These are phyloP conservation scores for Acleris literana DNA, from an alignment of 2,888 invertebrate genomes.

Conservation along the genomic window DNA sequence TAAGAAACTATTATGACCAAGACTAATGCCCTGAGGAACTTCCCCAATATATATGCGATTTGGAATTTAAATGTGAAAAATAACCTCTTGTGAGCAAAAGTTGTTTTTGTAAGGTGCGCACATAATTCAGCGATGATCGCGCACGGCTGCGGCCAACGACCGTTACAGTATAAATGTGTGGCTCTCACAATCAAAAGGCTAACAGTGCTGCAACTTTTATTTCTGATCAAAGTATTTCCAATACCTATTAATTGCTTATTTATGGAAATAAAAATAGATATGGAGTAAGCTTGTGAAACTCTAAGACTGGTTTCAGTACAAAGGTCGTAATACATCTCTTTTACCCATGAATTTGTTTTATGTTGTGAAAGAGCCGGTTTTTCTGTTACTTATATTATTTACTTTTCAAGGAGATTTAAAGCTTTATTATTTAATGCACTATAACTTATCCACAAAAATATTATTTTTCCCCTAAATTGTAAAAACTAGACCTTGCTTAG, in stretches of 20 bases:
- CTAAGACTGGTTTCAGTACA: no score
- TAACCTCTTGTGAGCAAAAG: conserved; percentile 14
- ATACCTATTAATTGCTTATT: no score
- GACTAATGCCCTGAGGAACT: background rate
- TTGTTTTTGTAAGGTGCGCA: conserved; percentile 40
- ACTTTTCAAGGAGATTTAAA: no score
- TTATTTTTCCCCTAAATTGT: no score
- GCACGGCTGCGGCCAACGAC: conserved; percentile 57
- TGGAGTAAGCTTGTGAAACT: background rate
- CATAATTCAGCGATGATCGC: conserved; percentile 60
- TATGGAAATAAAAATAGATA: no score
- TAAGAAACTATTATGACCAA: background rate
- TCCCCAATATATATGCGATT: background rate
- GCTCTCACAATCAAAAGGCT: background rate
- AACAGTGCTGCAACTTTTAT: background rate
- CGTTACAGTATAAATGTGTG: conserved; percentile 31
- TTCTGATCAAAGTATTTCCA: background rate
- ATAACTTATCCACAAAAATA: no score
- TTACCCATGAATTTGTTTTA: no score
- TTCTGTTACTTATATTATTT: no score
- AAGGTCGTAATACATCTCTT: background rate
- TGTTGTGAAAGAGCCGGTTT: no score
- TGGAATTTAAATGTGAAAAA: conserved; percentile 28
- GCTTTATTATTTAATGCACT: background rate
- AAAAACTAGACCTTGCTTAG: no score